Base-by-base conservation (phyloP, 2,888 invertebrate genomes). In the Gandaritis pyraliata region DNA sequence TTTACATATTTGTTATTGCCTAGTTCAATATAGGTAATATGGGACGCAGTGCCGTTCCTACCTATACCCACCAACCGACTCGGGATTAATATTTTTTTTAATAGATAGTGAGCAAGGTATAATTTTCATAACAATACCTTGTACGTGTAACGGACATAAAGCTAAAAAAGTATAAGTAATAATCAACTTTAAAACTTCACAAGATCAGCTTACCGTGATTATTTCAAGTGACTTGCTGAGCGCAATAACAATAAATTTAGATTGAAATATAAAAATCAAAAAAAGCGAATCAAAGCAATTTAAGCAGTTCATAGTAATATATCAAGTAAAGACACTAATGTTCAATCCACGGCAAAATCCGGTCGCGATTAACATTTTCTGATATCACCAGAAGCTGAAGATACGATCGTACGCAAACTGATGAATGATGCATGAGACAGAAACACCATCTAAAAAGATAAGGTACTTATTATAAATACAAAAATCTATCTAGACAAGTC, bases 321-420 rank as follows among this genome's bases (percentile, higher is more conserved):
- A 86, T 88, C 84, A 84, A 77, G 72, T 68, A 81, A 81, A 72
- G 85, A 87, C 85, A 78, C 81, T 85, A 82, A 86, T 85, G 80
- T 79, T 64, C 70, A 74, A 74, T 77, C 75, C 73, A 75, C 74
- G 75, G 76, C 77, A 73, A 80, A 87, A 86, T 84, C 82, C 81
- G 82, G 81, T 79, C 74, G 73, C 72, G 69, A 88, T 88, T 88
- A 82, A 83, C 87, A 85, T 88, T 83, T 85, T 81, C 78, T 80
- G 82, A 87, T 87, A 87, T 78, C 79, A 84, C 85, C 87, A 88
- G 89, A 87, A 88, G 88, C 88, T 74, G 77, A 77, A 77, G 80
- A 85, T 83, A 78, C 77, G 75, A 81, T 80, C 75, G 70, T 73
- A 43, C 43, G 77, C 85, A 85, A 86, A 84, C 83, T 85, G 83